These are phyloP conservation scores for Leucoraja erinaceus DNA, from an alignment of 2,113 vertebrate genomes.

Conservation along the genomic window DNA sequence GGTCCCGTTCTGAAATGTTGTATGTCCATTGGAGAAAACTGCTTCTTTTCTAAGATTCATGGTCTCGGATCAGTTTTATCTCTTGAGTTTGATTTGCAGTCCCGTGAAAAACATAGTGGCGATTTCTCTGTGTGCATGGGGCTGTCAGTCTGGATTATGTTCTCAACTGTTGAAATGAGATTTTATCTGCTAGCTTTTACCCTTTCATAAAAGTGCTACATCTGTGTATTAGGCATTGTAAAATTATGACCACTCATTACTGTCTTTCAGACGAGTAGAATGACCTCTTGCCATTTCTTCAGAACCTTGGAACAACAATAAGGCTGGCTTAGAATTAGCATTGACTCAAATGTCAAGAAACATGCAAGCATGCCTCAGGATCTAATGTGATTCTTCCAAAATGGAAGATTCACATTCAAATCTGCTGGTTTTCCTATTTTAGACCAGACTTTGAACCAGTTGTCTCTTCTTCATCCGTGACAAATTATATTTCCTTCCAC, in stretches of 20 bases:
- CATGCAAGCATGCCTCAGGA: too few relatives aligned
- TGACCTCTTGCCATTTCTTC: neutral
- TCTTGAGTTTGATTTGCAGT: too few relatives aligned
- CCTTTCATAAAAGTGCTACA: too few relatives aligned
- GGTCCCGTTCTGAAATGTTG: too few relatives aligned
- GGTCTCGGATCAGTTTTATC: too few relatives aligned
- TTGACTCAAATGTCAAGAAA: neutral
- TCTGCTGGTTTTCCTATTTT: neutral
- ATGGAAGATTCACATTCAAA: neutral
- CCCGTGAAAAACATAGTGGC: too few relatives aligned
- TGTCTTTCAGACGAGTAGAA: neutral
- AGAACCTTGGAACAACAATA: neutral
- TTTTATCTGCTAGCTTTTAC: neutral
- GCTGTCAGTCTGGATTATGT: neutral
- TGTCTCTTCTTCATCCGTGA: neutral
- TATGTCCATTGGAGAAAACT: too few relatives aligned
- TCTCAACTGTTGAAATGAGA: neutral
- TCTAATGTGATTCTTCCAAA: neutral
- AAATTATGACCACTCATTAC: neutral
- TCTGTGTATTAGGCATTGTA: neutral
- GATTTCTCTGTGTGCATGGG: too few relatives aligned
- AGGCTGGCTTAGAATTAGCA: neutral
- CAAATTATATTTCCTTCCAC: neutral
- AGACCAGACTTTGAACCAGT: neutral
- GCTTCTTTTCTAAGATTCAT: too few relatives aligned